Evolutionary conservation across 2,797 vertebrate species (phyloP).

Genomic region (Meda fulgida): DNA sequence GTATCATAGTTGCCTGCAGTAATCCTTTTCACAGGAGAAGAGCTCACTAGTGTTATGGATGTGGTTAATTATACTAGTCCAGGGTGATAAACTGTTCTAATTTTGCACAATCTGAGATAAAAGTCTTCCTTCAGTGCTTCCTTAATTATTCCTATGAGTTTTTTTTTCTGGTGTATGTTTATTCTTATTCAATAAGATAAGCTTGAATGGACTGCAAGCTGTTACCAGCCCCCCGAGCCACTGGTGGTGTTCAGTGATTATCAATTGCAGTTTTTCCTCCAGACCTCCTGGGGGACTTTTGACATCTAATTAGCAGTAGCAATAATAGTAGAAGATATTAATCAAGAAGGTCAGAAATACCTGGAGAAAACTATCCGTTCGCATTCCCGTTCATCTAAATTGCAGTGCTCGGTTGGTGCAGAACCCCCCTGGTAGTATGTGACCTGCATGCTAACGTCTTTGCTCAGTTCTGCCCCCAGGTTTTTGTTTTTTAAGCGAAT

Average conservation of each 20-base stretch:
- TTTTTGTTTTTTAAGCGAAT: neutral
- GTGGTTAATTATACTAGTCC: slow-evolving; percentile 47
- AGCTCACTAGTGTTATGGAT: slow-evolving; percentile 47
- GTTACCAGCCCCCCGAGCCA: slow-evolving; percentile 49
- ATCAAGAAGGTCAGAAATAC: slow-evolving; percentile 12
- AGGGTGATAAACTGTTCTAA: slow-evolving; percentile 53
- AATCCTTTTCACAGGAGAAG: slow-evolving; percentile 13
- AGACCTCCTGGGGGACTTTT: slow-evolving; percentile 44
- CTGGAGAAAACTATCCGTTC: slow-evolving; percentile 1
- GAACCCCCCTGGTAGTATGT: neutral
- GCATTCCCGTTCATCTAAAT: neutral
- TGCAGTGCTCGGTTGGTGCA: neutral
- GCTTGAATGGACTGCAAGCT: slow-evolving; percentile 57
- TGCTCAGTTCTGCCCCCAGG: neutral
- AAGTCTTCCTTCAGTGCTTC: slow-evolving; percentile 38
- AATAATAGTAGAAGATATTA: slow-evolving; percentile 37
- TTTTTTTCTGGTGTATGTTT: slow-evolving; percentile 38
- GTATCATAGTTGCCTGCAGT: slow-evolving; percentile 7
- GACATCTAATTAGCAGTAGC: slow-evolving; percentile 52
- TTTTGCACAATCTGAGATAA: slow-evolving; percentile 41
- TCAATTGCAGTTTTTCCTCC: slow-evolving; percentile 46
- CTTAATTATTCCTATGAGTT: slow-evolving; percentile 58
- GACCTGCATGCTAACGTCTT: neutral
- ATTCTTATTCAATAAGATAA: slow-evolving; percentile 55
- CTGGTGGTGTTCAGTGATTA: slow-evolving; percentile 44